Evolutionary conservation across 2,797 vertebrate genomes (phyloP).

Genomic region (Thalassophryne amazonica): DNA sequence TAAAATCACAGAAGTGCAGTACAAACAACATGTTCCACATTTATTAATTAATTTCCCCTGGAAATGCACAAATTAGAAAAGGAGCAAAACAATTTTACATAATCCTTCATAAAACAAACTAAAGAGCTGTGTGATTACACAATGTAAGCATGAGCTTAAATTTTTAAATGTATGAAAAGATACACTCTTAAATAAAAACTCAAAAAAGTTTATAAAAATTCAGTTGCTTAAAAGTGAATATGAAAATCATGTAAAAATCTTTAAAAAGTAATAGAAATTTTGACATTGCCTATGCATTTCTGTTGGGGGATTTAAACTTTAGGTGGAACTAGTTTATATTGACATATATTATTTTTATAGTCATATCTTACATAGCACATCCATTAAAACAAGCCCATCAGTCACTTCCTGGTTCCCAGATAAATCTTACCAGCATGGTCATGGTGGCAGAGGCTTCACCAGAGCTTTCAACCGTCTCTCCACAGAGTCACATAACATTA

Average conservation of each 20-base stretch:
- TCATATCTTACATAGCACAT: constrained; percentile 67
- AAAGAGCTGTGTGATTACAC: constrained; percentile 69
- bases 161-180: constrained; percentile 74
- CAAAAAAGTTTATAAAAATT: constrained; percentile 69
- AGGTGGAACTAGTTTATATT: constrained; percentile 49
- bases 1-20: constrained; percentile 2
- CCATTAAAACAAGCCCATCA: constrained; percentile 45
- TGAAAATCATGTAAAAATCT: constrained; percentile 54
- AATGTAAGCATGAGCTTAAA: constrained; percentile 67
- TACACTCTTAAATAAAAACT: constrained; percentile 73
- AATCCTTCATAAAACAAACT: constrained; percentile 58
- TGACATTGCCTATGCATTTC: constrained; percentile 58
- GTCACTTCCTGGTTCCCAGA: constrained; percentile 57
- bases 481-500: constrained; percentile 35
- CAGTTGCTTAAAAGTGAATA: constrained; percentile 64
- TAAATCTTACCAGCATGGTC: constrained; percentile 18
- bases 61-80: constrained; percentile 55
- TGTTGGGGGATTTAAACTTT: constrained; percentile 45
- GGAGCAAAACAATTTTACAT: constrained; percentile 62
- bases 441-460: constrained; percentile 7
- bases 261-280: constrained; percentile 62
- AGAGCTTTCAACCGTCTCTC: constrained; percentile 20
- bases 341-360: constrained; percentile 79
- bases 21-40: constrained; percentile 55
- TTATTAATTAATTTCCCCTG: constrained; percentile 55